phyloP scores from a whole-genome alignment of 2,113 vertebrate genomes.

The Malaclemys terrapin region DNA sequence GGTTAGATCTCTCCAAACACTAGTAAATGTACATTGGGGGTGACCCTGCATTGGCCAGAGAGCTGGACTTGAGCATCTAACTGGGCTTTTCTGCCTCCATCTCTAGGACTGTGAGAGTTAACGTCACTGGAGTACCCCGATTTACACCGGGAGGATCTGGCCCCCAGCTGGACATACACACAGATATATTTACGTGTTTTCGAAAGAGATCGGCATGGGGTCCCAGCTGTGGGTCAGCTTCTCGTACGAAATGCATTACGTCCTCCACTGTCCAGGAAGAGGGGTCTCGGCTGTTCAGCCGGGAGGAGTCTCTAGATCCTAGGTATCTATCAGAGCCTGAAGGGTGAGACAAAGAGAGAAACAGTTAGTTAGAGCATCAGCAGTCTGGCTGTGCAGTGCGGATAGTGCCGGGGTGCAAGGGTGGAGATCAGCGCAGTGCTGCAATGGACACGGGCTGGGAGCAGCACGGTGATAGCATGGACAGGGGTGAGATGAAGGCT shows the following conservation, averaged over 20 bases:
- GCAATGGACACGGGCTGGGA: too few species aligned
- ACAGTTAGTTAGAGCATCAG: not conserved
- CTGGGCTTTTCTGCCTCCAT: accelerated
- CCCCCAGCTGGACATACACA: accelerated
- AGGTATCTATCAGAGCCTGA: constrained; percentile 85
- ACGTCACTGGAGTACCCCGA: accelerated
- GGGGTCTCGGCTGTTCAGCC: constrained; percentile 86
- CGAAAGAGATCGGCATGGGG: constrained; percentile 97
- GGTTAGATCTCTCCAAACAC: not conserved
- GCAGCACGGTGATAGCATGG: too few species aligned
- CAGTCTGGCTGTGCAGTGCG: accelerated
- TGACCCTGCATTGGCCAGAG: not conserved
- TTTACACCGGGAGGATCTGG: accelerated
- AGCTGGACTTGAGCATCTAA: accelerated
- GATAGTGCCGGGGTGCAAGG: too few species aligned
- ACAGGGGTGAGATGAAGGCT: too few species aligned
- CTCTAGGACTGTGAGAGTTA: accelerated
- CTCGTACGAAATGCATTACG: constrained; percentile 95
- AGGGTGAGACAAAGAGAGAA: not conserved
- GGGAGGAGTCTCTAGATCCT: constrained; percentile 76
- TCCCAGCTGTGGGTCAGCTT: constrained; percentile 93
- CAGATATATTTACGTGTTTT: constrained; percentile 88
- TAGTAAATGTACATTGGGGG: not conserved
- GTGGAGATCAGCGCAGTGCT: too few species aligned
- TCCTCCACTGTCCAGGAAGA: constrained; percentile 95